Conservation (phyloP, 2,797 vertebrate genomes). For the Nyctibius grandis region DNA sequence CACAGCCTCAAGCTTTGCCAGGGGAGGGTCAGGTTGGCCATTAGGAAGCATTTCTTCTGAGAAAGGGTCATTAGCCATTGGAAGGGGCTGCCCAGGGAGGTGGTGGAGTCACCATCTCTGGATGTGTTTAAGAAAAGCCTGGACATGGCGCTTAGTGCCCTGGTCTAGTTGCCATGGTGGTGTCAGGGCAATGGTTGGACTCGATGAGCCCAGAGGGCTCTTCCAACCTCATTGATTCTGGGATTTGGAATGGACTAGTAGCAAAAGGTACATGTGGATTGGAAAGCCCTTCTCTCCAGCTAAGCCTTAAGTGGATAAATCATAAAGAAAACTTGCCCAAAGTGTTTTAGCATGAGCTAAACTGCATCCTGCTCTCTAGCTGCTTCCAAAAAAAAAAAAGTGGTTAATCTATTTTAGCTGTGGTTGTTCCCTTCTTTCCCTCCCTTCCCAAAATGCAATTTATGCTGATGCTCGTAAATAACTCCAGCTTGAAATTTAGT, state of each 20-base stretch:
- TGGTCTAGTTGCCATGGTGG: too few species aligned
- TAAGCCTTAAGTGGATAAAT: neutral
- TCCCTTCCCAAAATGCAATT: neutral
- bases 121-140: too few species aligned
- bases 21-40: too few species aligned
- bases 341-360: neutral
- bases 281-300: neutral
- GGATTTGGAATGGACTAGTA: neutral
- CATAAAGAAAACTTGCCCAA: neutral
- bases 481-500: neutral
- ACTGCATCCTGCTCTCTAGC: neutral
- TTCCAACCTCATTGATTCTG: too few species aligned
- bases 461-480: neutral
- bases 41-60: too few species aligned
- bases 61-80: too few species aligned
- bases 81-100: too few species aligned
- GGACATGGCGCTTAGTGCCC: too few species aligned
- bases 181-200: too few species aligned
- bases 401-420: neutral
- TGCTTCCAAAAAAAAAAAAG: neutral
- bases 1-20: too few species aligned
- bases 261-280: rapidly evolving
- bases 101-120: too few species aligned
- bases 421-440: neutral
- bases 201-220: too few species aligned